Evolutionary conservation across 92 coral and sea anemone species (phyloP), one percentile per base, ranked within the genome.

Genomic region (Zoanthus sansibaricus): DNA sequence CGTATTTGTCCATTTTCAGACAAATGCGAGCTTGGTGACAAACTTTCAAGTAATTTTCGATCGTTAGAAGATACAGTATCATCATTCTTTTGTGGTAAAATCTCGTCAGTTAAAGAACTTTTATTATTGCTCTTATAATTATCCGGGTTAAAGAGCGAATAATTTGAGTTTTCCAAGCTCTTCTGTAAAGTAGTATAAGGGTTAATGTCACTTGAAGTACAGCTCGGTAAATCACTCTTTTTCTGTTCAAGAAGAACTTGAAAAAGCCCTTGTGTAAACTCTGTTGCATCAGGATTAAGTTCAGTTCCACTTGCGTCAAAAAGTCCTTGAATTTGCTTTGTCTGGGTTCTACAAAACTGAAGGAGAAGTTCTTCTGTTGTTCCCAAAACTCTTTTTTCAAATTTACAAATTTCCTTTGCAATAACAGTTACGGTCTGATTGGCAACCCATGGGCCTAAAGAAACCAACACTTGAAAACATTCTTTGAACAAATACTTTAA

Each of bases 381-480:
- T 54, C 75, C 82, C 17, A 15, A 5, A 80, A 78, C 55, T 75
- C 89, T 91, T 79, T 93, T 93, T 61, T 87, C 91, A 64, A 93
- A 62, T 83, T 91, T 95, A 4, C 44, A 21, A 25, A 91, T 56
- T 64, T 95, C 98, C 76, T 59, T 91, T 9, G 86, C 11, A 12
- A 76, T 78, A 21, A 84, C 42, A 68, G 9, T 30, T 70, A 86
- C 83, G 47, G 83, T 71, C 3, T 84, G 76, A 25, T 83, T n/a
- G 7, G 90, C 88, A 46, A 87, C 78, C 87, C 86, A 64, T 7
- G 89, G 37, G 52, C 99, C 99, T 61, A 93, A 88, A 78, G 67
- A 70, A 32, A 71, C 42, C 48, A 97, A 88, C n/a, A 92, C 91
- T 42, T 90, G 89, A 31, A 47, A 14, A 73, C 94, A 80, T 66